phyloP scores from a whole-genome alignment of 2,113 vertebrate genomes.

The Pachycephala philippinensis region DNA sequence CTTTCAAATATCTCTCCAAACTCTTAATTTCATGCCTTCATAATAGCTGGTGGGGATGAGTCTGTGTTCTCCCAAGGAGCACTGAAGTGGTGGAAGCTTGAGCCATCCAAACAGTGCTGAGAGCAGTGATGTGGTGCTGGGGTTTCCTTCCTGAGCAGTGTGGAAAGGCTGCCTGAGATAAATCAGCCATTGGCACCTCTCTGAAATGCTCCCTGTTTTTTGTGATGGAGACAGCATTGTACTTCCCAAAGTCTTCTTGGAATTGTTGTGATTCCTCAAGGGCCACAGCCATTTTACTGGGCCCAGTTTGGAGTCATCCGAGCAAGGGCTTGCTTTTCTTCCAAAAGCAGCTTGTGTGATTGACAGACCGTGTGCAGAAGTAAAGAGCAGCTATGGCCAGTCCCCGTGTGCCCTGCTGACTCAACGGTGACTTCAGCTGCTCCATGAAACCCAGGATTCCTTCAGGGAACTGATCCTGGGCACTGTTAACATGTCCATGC shows the following conservation, averaged over 20 bases:
- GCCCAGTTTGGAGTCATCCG: background rate
- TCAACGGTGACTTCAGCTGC: background rate
- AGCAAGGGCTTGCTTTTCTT: background rate
- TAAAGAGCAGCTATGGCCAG: background rate
- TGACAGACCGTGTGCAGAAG: background rate
- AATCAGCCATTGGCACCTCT: background rate
- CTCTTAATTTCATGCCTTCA: background rate
- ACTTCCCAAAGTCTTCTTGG: background rate
- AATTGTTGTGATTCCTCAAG: background rate
- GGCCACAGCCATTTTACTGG: background rate
- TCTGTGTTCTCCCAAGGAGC: background rate
- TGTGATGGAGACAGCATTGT: background rate
- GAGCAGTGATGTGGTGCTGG: rapidly evolving
- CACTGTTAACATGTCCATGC: background rate
- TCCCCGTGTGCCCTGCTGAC: background rate
- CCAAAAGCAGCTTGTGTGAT: background rate
- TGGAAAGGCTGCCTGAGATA: background rate
- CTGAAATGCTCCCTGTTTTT: background rate
- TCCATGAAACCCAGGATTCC: background rate
- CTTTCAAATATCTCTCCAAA: background rate
- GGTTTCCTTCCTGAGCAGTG: rapidly evolving
- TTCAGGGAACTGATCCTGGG: background rate
- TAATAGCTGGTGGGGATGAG: background rate
- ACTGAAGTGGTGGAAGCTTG: background rate
- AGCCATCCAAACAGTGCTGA: rapidly evolving